Percentiles rank a stretch among this genome's conserved stretches.
phyloP scores from a whole-genome alignment of 2,113 vertebrate genomes.

The Nansenia antarctica region DNA sequence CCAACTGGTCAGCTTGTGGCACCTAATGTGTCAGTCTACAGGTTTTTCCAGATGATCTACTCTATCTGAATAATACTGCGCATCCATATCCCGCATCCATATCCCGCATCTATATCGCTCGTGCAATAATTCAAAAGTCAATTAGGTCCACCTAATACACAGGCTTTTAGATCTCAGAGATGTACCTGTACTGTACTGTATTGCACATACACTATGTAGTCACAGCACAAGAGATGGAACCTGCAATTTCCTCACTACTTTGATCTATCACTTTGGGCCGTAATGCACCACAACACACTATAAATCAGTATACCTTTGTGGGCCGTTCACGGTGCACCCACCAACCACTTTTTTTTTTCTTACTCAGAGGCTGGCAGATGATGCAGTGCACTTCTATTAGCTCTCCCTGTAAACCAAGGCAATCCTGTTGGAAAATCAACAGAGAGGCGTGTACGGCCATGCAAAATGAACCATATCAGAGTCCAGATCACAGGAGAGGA shows the following conservation, averaged over 20 bases:
- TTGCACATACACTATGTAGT: too few species aligned
- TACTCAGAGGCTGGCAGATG: conserved; percentile 41
- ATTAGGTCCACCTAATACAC: too few species aligned
- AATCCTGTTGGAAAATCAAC: conserved; percentile 50
- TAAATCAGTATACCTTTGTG: conserved; percentile 72
- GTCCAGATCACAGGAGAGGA: background rate
- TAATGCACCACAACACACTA: conserved; percentile 59
- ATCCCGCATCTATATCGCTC: too few species aligned
- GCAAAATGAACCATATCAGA: conserved; percentile 39
- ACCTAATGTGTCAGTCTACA: too few species aligned
- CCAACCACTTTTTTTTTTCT: conserved; percentile 59
- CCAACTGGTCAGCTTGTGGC: conserved; percentile 2
- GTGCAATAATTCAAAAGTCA: too few species aligned
- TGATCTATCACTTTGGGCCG: conserved; percentile 66
- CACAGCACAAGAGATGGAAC: conserved; percentile 48
- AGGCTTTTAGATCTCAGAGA: conserved; percentile 46
- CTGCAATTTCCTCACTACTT: conserved; percentile 51
- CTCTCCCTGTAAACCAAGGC: conserved; percentile 36
- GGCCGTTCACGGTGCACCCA: conserved; percentile 58
- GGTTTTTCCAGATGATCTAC: too few species aligned
- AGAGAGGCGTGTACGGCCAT: conserved; percentile 33
- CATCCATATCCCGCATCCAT: too few species aligned
- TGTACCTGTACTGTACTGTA: conserved; percentile 22
- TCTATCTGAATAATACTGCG: too few species aligned
- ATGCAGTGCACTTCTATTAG: conserved; percentile 49